phyloP scores from a whole-genome alignment of 2,797 vertebrate species.

The Gallirallus australis region DNA sequence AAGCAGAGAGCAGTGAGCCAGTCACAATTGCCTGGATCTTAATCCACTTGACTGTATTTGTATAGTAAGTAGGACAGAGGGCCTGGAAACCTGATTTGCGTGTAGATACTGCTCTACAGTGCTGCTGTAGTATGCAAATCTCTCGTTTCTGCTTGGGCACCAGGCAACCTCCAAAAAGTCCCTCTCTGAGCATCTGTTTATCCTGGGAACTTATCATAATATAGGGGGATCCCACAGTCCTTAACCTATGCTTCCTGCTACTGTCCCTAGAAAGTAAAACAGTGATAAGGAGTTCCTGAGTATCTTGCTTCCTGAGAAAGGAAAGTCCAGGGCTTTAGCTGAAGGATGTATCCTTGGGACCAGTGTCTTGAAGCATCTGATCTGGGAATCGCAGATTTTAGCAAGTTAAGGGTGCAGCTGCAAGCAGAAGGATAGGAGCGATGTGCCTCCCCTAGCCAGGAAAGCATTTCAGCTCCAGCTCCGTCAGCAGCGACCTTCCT shows the following conservation, averaged over 20 bases:
- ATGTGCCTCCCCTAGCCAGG: background rate
- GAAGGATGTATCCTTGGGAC: background rate
- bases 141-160: background rate
- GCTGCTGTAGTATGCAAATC: background rate
- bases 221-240: background rate
- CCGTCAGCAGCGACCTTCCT: too few relatives aligned
- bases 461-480: background rate
- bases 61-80: background rate
- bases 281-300: background rate
- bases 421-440: background rate
- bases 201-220: background rate
- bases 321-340: background rate
- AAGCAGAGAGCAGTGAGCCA: background rate
- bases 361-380: background rate
- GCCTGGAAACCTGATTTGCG: background rate
- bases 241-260: background rate
- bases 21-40: background rate
- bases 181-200: background rate
- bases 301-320: background rate
- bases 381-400: background rate
- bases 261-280: background rate
- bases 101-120: background rate
- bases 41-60: background rate
- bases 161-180: background rate
- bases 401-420: background rate